These are phyloP conservation scores for Lacerta agilis DNA, from an alignment of 2,797 vertebrate genomes.

Conservation along the genomic window DNA sequence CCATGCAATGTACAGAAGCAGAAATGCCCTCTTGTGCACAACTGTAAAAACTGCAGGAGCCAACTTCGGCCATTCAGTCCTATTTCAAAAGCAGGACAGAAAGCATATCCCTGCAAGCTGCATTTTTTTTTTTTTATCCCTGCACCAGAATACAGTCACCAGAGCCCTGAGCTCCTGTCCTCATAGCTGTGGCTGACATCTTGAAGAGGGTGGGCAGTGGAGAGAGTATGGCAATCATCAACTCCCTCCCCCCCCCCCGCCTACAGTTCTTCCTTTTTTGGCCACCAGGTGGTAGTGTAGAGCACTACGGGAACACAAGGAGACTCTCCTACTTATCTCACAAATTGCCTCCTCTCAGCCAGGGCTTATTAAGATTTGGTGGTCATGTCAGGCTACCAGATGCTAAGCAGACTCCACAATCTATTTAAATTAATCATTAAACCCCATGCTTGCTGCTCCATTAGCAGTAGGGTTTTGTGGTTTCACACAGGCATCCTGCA, in stretches of 20 bases:
- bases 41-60: background rate
- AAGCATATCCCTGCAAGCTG: background rate
- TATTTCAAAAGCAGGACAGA: background rate
- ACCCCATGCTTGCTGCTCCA: background rate
- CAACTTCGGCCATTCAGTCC: background rate
- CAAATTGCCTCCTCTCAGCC: background rate
- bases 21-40: background rate
- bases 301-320: background rate
- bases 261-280: background rate
- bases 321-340: background rate
- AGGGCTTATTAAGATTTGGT: background rate
- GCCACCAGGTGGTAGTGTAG: background rate
- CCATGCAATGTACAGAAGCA: too few relatives aligned
- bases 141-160: background rate
- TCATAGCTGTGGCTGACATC: too few relatives aligned
- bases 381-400: background rate
- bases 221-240: background rate
- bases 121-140: too few relatives aligned
- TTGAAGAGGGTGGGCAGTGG: background rate
- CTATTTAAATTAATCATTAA: background rate
- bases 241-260: too few relatives aligned
- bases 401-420: background rate
- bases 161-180: background rate
- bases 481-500: constrained; percentile 54
- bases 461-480: constrained; percentile 48